Evolutionary conservation across 2,113 vertebrate genomes (phyloP).

Genomic region (Pyxicephalus adspersus): DNA sequence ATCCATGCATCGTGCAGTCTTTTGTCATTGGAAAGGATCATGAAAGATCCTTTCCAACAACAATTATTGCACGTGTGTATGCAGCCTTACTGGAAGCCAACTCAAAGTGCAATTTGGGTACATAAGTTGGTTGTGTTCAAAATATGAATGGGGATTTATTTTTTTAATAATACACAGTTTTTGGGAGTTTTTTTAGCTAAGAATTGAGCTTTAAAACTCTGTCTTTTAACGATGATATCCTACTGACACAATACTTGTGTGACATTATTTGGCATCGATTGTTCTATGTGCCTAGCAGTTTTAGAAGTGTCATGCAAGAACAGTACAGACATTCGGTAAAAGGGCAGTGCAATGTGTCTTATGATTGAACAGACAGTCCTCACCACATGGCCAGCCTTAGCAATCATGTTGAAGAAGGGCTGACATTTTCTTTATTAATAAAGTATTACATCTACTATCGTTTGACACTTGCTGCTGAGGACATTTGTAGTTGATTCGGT

Average conservation of each 20-base stretch:
- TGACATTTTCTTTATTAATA: slow-evolving; percentile 35
- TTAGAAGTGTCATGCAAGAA: background rate
- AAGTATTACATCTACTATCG: slow-evolving; percentile 11
- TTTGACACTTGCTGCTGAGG: background rate
- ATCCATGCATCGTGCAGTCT: no score
- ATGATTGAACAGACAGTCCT: slow-evolving; percentile 8
- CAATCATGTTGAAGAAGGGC: background rate
- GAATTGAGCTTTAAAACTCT: background rate
- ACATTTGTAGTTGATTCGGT: slow-evolving; percentile 28
- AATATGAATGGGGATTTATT: no score
- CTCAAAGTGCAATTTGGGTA: no score
- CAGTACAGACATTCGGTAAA: background rate
- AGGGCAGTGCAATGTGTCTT: background rate
- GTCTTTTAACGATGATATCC: background rate
- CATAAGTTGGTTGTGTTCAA: no score
- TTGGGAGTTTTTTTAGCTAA: no score
- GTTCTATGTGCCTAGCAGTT: background rate
- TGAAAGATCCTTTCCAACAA: no score
- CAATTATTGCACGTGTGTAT: no score
- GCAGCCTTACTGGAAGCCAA: no score
- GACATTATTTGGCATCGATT: slow-evolving; percentile 4
- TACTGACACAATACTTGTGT: background rate
- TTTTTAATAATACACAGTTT: no score
- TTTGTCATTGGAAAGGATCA: no score
- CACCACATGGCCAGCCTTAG: background rate